Conservation (phyloP, 2,113 vertebrate species). For the Pachycephala philippinensis region DNA sequence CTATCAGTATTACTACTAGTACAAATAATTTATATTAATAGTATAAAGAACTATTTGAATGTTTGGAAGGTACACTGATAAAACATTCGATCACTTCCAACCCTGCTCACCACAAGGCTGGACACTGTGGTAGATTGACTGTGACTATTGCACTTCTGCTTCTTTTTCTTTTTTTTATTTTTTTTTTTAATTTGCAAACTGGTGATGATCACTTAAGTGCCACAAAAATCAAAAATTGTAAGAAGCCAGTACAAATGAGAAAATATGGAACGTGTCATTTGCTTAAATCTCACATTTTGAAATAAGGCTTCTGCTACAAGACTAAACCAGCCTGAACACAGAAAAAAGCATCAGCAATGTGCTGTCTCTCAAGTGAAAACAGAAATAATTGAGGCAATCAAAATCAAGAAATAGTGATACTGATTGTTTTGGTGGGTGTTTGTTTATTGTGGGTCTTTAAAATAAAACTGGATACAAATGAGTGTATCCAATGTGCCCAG, state of each 20-base stretch:
- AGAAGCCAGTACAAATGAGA: background rate
- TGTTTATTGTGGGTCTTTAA: background rate
- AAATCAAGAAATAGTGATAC: background rate
- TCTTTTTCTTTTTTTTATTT: background rate
- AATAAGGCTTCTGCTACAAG: background rate
- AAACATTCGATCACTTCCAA: background rate
- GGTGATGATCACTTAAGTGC: background rate
- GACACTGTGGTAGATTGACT: background rate
- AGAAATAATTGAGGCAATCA: background rate
- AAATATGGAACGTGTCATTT: background rate
- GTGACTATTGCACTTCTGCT: background rate
- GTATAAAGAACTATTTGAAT: background rate
- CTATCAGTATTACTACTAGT: background rate
- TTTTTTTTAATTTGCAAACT: background rate
- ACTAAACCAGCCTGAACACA: background rate
- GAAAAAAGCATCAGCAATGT: background rate
- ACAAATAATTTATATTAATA: background rate
- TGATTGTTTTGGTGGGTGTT: background rate
- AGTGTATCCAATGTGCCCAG: background rate
- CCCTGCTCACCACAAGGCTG: background rate
- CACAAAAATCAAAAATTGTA: background rate
- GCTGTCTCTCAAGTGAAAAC: background rate
- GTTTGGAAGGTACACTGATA: background rate
- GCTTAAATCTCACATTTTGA: background rate
- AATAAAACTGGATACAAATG: background rate